phyloP scores from a whole-genome alignment of 2,797 vertebrate species.

The Otolemur crassicaudatus region DNA sequence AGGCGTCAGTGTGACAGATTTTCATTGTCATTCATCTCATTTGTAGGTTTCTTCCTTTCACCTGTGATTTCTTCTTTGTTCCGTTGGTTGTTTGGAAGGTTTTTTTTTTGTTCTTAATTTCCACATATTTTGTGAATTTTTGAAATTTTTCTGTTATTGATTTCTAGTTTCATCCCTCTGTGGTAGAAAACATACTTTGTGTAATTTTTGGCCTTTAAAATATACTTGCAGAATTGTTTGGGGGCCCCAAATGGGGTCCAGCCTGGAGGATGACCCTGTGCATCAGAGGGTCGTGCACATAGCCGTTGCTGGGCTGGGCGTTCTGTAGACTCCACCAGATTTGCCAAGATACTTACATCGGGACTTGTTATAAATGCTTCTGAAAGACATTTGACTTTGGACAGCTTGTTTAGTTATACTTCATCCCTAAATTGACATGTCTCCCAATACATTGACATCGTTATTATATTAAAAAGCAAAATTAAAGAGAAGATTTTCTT shows the following conservation, averaged over 20 bases:
- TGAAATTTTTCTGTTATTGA: background rate
- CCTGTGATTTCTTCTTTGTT: background rate
- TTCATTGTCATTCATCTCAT: conserved; percentile 45
- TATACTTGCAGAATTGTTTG: background rate
- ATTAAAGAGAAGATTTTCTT: background rate
- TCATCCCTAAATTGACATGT: background rate
- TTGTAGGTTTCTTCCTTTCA: background rate
- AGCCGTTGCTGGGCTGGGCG: background rate
- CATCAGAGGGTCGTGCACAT: background rate
- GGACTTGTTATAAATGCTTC: background rate
- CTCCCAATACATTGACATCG: background rate
- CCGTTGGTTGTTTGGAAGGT: background rate
- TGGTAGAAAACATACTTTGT: background rate
- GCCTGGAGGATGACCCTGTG: background rate
- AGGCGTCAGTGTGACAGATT: background rate
- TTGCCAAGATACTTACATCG: background rate
- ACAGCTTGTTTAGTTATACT: background rate
- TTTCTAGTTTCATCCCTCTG: conserved; percentile 26
- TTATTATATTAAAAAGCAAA: conserved; percentile 7
- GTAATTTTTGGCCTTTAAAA: background rate
- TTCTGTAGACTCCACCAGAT: background rate
- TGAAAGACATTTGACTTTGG: background rate
- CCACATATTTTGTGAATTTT: background rate
- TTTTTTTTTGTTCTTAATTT: background rate
- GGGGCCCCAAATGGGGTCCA: background rate